A percentile compares a stretch with the other conserved stretches of the same genome.
phyloP scores from a whole-genome alignment of 2,113 vertebrate species.

The Trichechus manatus region DNA sequence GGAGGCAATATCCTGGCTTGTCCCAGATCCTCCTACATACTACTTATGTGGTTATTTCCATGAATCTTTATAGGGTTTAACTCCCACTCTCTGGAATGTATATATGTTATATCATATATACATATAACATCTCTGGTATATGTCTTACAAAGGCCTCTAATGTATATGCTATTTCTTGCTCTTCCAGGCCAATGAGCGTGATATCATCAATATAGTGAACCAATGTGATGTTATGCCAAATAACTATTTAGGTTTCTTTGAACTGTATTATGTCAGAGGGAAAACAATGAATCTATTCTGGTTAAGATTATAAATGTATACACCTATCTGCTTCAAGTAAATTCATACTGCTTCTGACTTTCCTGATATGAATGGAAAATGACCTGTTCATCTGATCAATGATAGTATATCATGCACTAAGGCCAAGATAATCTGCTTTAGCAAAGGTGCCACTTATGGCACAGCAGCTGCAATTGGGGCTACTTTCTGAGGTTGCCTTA shows the following conservation, averaged over 20 bases:
- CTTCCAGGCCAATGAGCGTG: neutral
- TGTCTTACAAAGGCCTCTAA: neutral
- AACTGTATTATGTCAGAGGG: neutral
- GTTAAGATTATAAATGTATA: neutral
- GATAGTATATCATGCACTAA: neutral
- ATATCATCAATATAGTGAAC: neutral
- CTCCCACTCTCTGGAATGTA: neutral
- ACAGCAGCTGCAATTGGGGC: neutral
- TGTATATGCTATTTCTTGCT: neutral
- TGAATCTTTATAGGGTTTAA: neutral
- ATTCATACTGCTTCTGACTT: constrained; percentile 21
- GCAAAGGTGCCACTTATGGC: neutral
- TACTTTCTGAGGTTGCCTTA: constrained; percentile 4
- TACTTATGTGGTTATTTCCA: neutral
- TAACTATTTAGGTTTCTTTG: neutral
- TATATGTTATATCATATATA: neutral
- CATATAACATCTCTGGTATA: too few species aligned
- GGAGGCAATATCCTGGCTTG: neutral
- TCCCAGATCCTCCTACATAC: neutral
- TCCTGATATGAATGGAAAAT: neutral
- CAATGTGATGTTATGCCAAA: neutral
- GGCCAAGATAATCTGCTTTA: neutral
- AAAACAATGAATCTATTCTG: constrained; percentile 4
- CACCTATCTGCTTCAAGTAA: neutral
- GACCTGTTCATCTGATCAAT: neutral